Evolutionary conservation across 2,888 invertebrate species (phyloP).

Genomic region (Sphaerophoria taeniata): DNA sequence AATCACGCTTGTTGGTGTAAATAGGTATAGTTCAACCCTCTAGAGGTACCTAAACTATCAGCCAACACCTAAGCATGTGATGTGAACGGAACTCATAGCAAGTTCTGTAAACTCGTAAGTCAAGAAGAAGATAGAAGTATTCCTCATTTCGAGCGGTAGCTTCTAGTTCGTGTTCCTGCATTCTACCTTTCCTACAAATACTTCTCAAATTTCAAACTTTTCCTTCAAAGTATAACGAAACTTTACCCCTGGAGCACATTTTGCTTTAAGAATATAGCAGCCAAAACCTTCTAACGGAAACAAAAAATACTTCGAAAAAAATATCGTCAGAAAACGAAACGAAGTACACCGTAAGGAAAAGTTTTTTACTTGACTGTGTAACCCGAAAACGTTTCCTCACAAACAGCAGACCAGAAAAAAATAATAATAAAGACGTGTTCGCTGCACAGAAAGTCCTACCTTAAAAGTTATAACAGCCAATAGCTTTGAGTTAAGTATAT

Average conservation of each 20-base stretch:
- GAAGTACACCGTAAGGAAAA: constrained; percentile 20
- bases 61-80: constrained; percentile 6
- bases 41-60: neutral
- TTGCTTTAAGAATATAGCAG: constrained; percentile 17
- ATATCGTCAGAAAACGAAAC: neutral
- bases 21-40: neutral
- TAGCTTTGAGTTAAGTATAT: constrained; percentile 37
- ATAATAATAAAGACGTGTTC: constrained; percentile 45
- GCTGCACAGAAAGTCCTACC: constrained; percentile 58
- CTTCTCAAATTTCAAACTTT: constrained; percentile 63
- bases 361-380: constrained; percentile 49
- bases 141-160: constrained; percentile 42
- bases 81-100: constrained; percentile 29
- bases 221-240: constrained; percentile 56
- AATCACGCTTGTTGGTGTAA: constrained; percentile 32
- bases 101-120: neutral
- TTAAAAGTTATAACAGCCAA: constrained; percentile 53
- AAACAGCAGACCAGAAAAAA: constrained; percentile 41
- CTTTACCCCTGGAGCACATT: constrained; percentile 39
- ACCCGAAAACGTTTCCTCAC: constrained; percentile 56
- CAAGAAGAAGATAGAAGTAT: constrained; percentile 21
- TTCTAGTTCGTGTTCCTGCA: constrained; percentile 28
- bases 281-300: constrained; percentile 7
- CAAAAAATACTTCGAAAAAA: constrained; percentile 15
- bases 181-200: neutral